Base-by-base conservation (phyloP, 1,140 invertebrate species). In the Formica selysi region DNA sequence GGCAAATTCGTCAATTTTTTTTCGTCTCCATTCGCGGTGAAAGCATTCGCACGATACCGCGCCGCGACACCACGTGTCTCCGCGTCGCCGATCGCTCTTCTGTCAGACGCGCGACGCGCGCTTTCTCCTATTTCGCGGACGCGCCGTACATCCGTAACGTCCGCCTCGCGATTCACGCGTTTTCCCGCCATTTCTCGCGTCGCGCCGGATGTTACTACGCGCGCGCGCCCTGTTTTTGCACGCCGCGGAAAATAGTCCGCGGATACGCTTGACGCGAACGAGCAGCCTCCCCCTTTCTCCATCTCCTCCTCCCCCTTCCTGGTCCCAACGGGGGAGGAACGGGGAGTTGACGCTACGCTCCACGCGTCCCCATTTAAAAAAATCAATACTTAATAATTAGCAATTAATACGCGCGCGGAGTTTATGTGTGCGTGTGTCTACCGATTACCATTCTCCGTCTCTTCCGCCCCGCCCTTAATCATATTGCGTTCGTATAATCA, bases 311-410 rank as follows among this genome's bases (percentile, higher is more conserved):
- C n/a, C n/a, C n/a, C n/a, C n/a, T n/a, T n/a, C n/a, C n/a, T 22
- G 22, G 22, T 7, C 10, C 1, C 7, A n/a, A 44, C 7, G 19
- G 10, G 19, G 79, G 38, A 3, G 54, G 6, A 22, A 26, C 32
- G 65, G 51, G n/a, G 36, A 59, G 51, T 36, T 48, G 67, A 67
- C 54, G 74, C 80, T 87, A 93, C 87, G 91, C 87, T 90, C 36
- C 65, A 92, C 91, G 48, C 48, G 91, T 87, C 91, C 92, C 92
- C 92, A 91, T 93, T 93, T 91, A 91, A 94, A 94, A 95, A 95
- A 95, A 95, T 95, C 94, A 95, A 95, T 95, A 95, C 94, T 93
- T 93, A 93, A 95, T 94, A 95, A 95, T 95, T 94, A 95, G 92
- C 92, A 94, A 95, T 95, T 95, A 94, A 95, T 93, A 92, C 86